Evolutionary conservation across 2,888 invertebrate species (phyloP).

Genomic region (Metopia argyrocephala): DNA sequence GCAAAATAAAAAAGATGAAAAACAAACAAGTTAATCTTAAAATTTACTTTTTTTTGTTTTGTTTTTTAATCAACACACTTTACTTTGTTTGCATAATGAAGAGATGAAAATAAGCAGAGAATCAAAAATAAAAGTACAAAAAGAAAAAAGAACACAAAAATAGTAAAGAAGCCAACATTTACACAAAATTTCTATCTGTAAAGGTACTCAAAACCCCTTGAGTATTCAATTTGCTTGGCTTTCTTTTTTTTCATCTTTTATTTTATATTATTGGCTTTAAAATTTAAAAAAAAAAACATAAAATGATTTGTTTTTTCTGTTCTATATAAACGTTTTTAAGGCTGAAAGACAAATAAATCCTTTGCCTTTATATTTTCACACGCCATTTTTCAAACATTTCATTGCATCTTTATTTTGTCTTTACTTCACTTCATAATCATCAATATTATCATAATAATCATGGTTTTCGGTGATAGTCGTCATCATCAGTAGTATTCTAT

Average conservation of each 20-base stretch:
- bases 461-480: too few species aligned
- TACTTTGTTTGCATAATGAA: slow-evolving; percentile 60
- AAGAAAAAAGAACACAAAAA: too few species aligned
- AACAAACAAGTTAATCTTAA: neutral
- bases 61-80: slow-evolving; percentile 42
- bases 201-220: slow-evolving; percentile 46
- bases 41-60: slow-evolving; percentile 8
- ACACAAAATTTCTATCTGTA: slow-evolving; percentile 43
- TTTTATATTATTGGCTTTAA: neutral
- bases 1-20: neutral
- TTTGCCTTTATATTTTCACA: too few species aligned
- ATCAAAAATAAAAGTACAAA: neutral
- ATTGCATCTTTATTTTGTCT: too few species aligned
- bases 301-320: neutral
- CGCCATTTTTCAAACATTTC: too few species aligned
- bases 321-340: neutral
- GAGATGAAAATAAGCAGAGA: neutral
- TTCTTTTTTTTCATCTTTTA: slow-evolving; percentile 29
- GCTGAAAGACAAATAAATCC: too few species aligned
- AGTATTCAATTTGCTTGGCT: slow-evolving; percentile 29
- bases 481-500: too few species aligned
- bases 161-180: slow-evolving; percentile 51
- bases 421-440: too few species aligned
- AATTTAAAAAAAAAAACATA: too few species aligned
- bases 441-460: too few species aligned